Evolutionary conservation across 2,113 vertebrate species (phyloP).

Genomic region (Morone chrysops): DNA sequence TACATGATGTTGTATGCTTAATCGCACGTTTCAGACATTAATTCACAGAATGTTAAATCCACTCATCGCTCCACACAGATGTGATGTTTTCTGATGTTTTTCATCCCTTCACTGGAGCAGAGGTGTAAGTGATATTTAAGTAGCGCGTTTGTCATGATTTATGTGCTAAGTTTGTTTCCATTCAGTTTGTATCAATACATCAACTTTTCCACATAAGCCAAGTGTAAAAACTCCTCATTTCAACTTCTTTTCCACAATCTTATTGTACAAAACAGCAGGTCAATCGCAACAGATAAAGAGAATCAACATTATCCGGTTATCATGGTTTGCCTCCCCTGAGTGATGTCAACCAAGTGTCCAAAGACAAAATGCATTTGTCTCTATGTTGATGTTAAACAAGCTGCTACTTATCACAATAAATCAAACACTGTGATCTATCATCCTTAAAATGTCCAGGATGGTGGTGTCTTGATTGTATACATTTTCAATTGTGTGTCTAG

Average conservation of each 20-base stretch:
- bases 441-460: neutral
- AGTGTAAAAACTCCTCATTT: too few relatives aligned
- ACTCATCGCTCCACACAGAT: too few relatives aligned
- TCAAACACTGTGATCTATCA: neutral
- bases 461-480: neutral
- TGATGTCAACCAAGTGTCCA: neutral
- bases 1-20: too few relatives aligned
- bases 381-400: neutral
- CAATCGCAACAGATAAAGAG: neutral
- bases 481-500: constrained; percentile 11
- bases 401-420: neutral
- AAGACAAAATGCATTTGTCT: too few relatives aligned
- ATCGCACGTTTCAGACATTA: too few relatives aligned
- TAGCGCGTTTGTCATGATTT: neutral
- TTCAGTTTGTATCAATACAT: neutral
- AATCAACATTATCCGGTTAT: too few relatives aligned
- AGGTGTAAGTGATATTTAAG: neutral
- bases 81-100: neutral
- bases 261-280: neutral
- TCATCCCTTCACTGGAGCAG: neutral
- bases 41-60: too few relatives aligned
- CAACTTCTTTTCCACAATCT: neutral
- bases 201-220: too few relatives aligned
- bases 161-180: neutral
- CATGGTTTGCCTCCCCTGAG: too few relatives aligned